Conservation (phyloP, 92 coral and sea anemone species). For the Epizoanthus illoricatus region DNA sequence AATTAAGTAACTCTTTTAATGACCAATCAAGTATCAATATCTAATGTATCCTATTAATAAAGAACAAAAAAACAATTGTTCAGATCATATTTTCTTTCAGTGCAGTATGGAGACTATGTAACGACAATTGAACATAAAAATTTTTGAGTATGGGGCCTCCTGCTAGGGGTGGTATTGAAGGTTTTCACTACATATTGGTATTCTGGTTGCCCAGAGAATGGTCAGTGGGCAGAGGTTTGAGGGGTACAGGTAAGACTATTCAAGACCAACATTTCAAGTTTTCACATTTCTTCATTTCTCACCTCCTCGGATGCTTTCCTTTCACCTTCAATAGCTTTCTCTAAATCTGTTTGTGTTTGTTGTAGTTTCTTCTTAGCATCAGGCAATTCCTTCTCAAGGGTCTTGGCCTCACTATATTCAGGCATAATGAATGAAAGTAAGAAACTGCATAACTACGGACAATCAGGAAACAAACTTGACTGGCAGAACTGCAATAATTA, state of each 20-base stretch:
- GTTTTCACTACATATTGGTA: no score
- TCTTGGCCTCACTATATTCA: slow-evolving; percentile 72
- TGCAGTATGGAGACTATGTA: no score
- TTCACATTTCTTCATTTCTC: slow-evolving; percentile 11
- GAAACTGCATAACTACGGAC: neutral
- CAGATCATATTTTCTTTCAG: neutral
- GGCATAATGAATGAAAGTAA: neutral
- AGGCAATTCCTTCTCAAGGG: slow-evolving; percentile 83
- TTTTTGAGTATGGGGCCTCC: no score
- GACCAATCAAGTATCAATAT: no score
- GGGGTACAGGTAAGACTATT: no score
- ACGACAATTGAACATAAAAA: no score
- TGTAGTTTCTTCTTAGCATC: slow-evolving; percentile 62
- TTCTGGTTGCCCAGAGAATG: no score
- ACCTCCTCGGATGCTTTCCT: slow-evolving; percentile 83
- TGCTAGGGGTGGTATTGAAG: no score
- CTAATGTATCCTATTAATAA: neutral
- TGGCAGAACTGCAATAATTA: neutral
- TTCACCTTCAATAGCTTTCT: slow-evolving; percentile 77
- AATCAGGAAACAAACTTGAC: neutral
- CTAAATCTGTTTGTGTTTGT: slow-evolving; percentile 68
- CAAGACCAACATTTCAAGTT: no score
- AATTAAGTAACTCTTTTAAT: no score
- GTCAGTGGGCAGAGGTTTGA: no score
- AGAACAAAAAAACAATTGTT: neutral